phyloP scores from a whole-genome alignment of 1,140 invertebrate species.

The Meloidogyne exigua region DNA sequence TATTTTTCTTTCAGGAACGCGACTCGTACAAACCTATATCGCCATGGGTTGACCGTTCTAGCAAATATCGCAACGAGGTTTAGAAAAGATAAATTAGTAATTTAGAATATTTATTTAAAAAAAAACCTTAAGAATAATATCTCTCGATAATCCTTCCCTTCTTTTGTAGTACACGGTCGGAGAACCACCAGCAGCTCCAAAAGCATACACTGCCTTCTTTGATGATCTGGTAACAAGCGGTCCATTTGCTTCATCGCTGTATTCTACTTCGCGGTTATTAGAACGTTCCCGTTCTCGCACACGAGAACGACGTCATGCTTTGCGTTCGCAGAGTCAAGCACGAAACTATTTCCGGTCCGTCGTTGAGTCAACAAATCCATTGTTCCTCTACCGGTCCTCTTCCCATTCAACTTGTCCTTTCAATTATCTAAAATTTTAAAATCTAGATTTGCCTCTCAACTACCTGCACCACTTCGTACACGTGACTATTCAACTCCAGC shows the following conservation, averaged over 20 bases:
- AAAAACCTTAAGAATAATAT: too few species aligned
- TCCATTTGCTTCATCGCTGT: slow-evolving; percentile 56
- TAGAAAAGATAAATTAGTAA: neutral
- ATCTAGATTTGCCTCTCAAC: slow-evolving; percentile 52
- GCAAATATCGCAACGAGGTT: slow-evolving; percentile 57
- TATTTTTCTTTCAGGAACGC: slow-evolving; percentile 41
- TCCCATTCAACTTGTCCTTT: neutral
- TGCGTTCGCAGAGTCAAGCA: slow-evolving; percentile 55
- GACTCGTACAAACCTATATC: slow-evolving; percentile 55
- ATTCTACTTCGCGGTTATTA: slow-evolving; percentile 56
- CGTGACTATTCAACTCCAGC: slow-evolving; percentile 62
- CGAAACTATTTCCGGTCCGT: slow-evolving; percentile 56
- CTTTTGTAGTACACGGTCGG: slow-evolving; percentile 44
- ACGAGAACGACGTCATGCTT: slow-evolving; percentile 59
- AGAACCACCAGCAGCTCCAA: slow-evolving; percentile 38
- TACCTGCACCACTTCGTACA: slow-evolving; percentile 55
- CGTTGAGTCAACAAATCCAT: slow-evolving; percentile 8
- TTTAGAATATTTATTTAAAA: neutral
- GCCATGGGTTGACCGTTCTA: slow-evolving; percentile 55
- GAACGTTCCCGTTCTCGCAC: slow-evolving; percentile 62
- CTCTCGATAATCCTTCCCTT: too few species aligned
- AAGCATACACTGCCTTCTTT: slow-evolving; percentile 57
- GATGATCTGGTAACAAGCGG: slow-evolving; percentile 58
- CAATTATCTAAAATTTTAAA: neutral
- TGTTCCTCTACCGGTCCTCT: slow-evolving; percentile 20